Evolutionary conservation across 2,888 invertebrate species (phyloP), one percentile per base, ranked within the genome.

Genomic region (Phania funesta): DNA sequence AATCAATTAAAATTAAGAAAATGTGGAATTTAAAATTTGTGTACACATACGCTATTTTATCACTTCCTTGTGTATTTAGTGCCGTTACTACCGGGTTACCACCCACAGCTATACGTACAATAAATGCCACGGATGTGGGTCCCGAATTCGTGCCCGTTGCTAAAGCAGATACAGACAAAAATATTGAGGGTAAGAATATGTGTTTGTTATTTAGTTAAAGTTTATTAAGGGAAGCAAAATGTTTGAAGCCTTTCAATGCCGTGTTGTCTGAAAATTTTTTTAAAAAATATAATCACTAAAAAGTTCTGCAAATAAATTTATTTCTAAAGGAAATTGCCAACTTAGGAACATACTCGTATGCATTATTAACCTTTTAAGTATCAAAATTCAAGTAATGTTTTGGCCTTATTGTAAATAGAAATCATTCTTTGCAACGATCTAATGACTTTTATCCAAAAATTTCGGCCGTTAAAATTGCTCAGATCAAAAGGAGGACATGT

Each of bases 91-190:
- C 84, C 7, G 48, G 80, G 1, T 83, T 85, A 9, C 88, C 89
- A 1, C 86, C 87, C n/a, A 86, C 88, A 1, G 3, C 84, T 18
- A 87, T 88, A 41, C 86, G 86, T 35, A 87, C 88, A 0, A 84
- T 86, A 3, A 86, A 87, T 52, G 80, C 85, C 11, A 84, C 84
- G 7, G 87, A 86, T 56, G 86, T 88, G 20, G 89, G 89, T 29
- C 88, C 89, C 0, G 86, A 83, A 75, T 86, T 85, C 77, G 74
- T 80, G 6, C 70, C 84, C 2, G 24, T 84, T 4, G 67, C 83
- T 6, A 52, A 18, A 24, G 8, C 41, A n/a, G 38, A 13, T 1
- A 56, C 4, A 35, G 11, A 41, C 8, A 20, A 26, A 7, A 35
- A 48, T 24, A 44, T 79, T 35, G 78, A 79, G 41, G 71, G 78